Evolutionary conservation across 2,888 invertebrate species (phyloP).

Genomic region (Andrena haemorrhoa): DNA sequence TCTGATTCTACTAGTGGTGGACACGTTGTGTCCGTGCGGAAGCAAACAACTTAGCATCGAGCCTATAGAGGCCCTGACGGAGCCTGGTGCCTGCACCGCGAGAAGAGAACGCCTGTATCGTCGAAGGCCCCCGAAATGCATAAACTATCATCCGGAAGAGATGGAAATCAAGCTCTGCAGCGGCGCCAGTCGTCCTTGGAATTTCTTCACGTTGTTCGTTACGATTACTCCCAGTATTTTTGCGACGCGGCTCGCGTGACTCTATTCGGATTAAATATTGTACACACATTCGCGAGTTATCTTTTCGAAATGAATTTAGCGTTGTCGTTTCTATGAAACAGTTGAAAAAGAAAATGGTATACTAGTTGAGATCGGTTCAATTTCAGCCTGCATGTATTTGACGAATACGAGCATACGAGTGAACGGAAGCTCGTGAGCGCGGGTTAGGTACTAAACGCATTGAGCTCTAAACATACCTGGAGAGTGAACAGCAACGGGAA

Average conservation of each 20-base stretch:
- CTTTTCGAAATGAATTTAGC: slow-evolving; percentile 71
- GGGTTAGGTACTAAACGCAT: not conserved
- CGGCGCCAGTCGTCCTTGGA: slow-evolving; percentile 48
- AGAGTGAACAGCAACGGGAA: too few relatives aligned
- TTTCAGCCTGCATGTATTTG: slow-evolving; percentile 23
- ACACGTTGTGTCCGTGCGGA: slow-evolving; percentile 95
- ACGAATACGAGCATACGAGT: slow-evolving; percentile 30
- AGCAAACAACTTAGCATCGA: slow-evolving; percentile 94
- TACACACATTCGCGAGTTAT: slow-evolving; percentile 61
- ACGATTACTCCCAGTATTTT: slow-evolving; percentile 34
- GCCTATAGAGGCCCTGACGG: slow-evolving; percentile 86
- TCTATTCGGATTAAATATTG: slow-evolving; percentile 47
- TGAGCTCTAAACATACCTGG: too few relatives aligned
- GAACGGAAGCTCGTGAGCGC: not conserved
- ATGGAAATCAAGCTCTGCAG: slow-evolving; percentile 85
- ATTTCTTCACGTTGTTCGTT: slow-evolving; percentile 39
- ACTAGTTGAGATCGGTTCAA: slow-evolving; percentile 57
- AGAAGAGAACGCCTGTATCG: slow-evolving; percentile 89
- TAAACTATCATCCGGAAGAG: slow-evolving; percentile 95
- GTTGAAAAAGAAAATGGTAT: slow-evolving; percentile 61
- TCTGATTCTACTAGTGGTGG: slow-evolving; percentile 94
- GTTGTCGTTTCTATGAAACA: slow-evolving; percentile 71
- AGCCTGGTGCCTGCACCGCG: slow-evolving; percentile 82
- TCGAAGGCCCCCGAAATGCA: slow-evolving; percentile 92
- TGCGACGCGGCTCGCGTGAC: slow-evolving; percentile 65